A percentile compares a stretch with the other conserved stretches of the same genome.
Evolutionary conservation across 2,888 invertebrate species (phyloP).

Genomic region (Drosophila paranaensis): DNA sequence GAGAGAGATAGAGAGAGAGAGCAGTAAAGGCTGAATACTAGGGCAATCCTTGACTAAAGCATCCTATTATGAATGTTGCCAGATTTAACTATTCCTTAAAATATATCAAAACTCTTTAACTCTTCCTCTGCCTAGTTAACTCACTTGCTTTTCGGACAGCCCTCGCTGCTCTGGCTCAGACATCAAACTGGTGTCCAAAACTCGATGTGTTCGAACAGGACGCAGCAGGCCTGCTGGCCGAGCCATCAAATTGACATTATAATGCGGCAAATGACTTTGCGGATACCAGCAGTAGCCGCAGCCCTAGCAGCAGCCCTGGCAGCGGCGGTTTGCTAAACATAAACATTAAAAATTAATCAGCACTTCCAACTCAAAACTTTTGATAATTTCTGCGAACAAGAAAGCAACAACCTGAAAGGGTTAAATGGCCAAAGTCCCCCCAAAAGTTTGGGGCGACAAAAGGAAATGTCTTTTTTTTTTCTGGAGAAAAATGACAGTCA

Average conservation of each 20-base stretch:
- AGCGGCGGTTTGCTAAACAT: constrained; percentile 52
- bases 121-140: too few relatives aligned
- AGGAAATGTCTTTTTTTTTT: constrained; percentile 23
- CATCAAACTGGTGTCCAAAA: neutral
- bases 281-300: neutral
- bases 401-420: constrained; percentile 48
- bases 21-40: too few relatives aligned
- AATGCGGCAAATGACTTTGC: constrained; percentile 70
- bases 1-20: too few relatives aligned
- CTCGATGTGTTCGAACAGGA: constrained; percentile 1
- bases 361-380: constrained; percentile 75
- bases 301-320: neutral
- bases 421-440: constrained; percentile 39
- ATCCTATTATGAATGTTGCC: too few relatives aligned
- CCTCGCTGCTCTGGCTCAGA: neutral
- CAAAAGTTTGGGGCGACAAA: constrained; percentile 35
- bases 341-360: constrained; percentile 82
- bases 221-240: constrained; percentile 1
- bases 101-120: too few relatives aligned
- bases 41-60: too few relatives aligned
- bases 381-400: constrained; percentile 66
- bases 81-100: too few relatives aligned
- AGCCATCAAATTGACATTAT: constrained; percentile 67
- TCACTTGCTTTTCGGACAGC: neutral
- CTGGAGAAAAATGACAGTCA: constrained; percentile 62